These are phyloP conservation scores for Peromyscus nudipes DNA, from an alignment of 2,797 vertebrate species.

Conservation along the genomic window DNA sequence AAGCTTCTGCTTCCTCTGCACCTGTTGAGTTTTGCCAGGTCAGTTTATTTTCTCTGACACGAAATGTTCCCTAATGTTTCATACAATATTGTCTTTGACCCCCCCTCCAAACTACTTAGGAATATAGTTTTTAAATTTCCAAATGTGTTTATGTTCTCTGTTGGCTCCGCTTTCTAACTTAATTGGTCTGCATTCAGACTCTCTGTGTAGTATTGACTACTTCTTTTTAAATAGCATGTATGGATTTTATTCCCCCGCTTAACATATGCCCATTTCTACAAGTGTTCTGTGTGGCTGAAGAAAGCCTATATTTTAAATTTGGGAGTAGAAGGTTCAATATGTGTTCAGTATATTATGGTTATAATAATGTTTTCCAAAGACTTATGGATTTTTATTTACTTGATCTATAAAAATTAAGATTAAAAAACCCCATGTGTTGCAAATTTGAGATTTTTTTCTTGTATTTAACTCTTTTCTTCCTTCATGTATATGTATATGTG, in stretches of 20 bases:
- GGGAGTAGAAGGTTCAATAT: background rate
- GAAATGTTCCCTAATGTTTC: background rate
- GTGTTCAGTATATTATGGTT: background rate
- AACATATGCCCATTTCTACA: slow-evolving; percentile 46
- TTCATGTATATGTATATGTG: background rate
- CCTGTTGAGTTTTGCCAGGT: background rate
- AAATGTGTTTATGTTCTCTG: slow-evolving; percentile 23
- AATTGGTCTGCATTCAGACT: background rate
- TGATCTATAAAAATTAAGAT: slow-evolving; percentile 32
- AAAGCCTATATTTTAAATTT: slow-evolving; percentile 51
- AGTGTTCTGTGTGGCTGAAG: background rate
- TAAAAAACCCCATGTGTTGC: background rate
- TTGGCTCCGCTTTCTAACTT: slow-evolving; percentile 41
- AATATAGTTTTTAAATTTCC: slow-evolving; percentile 47
- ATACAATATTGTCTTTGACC: slow-evolving; percentile 23
- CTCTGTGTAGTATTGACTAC: background rate
- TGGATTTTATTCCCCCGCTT: background rate
- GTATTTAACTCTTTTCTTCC: background rate
- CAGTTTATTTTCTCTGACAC: slow-evolving; percentile 43
- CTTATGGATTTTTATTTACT: background rate
- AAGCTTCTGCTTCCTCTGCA: background rate
- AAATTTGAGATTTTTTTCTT: slow-evolving; percentile 4
- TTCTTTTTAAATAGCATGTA: background rate
- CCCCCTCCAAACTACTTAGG: background rate
- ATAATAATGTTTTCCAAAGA: background rate